Conservation (phyloP, 2,797 vertebrate genomes). For the Danio tinwini region DNA sequence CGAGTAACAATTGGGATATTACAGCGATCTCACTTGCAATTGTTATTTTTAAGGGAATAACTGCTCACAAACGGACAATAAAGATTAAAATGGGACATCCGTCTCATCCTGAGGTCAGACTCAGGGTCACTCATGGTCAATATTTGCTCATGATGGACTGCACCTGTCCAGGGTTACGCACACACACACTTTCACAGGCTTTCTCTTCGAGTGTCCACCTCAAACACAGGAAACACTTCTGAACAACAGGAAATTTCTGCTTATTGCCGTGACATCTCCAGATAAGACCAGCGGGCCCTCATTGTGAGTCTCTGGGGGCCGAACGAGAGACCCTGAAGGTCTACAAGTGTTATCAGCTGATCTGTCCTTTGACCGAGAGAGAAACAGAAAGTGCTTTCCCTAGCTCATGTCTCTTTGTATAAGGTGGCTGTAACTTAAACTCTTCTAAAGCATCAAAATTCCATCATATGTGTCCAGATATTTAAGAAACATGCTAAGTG, state of each 20-base stretch:
- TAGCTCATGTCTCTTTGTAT: slow-evolving; percentile 4
- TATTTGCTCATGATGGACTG: slow-evolving; percentile 76
- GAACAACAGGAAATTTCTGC: slow-evolving; percentile 69
- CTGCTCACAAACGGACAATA: slow-evolving; percentile 62
- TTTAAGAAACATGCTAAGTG: too few relatives aligned
- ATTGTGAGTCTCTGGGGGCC: slow-evolving; percentile 45
- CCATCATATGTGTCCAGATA: too few relatives aligned
- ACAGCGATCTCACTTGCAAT: neutral
- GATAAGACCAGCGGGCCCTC: slow-evolving; percentile 64
- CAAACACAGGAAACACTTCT: slow-evolving; percentile 70
- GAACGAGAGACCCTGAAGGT: slow-evolving; percentile 50
- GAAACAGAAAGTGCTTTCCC: slow-evolving; percentile 44
- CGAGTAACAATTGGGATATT: neutral
- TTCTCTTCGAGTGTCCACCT: slow-evolving; percentile 43
- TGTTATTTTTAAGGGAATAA: neutral
- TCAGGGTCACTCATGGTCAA: slow-evolving; percentile 69
- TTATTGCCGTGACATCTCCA: slow-evolving; percentile 57
- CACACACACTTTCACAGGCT: slow-evolving; percentile 31
- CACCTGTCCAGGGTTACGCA: slow-evolving; percentile 69
- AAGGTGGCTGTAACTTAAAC: slow-evolving; percentile 1
- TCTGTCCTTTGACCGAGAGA: slow-evolving; percentile 38
- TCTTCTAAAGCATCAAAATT: neutral
- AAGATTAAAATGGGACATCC: slow-evolving; percentile 69
- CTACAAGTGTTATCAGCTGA: slow-evolving; percentile 42
- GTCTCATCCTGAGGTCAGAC: slow-evolving; percentile 74